phyloP scores from a whole-genome alignment of 2,797 vertebrate species.

The Propithecus deckenii region DNA sequence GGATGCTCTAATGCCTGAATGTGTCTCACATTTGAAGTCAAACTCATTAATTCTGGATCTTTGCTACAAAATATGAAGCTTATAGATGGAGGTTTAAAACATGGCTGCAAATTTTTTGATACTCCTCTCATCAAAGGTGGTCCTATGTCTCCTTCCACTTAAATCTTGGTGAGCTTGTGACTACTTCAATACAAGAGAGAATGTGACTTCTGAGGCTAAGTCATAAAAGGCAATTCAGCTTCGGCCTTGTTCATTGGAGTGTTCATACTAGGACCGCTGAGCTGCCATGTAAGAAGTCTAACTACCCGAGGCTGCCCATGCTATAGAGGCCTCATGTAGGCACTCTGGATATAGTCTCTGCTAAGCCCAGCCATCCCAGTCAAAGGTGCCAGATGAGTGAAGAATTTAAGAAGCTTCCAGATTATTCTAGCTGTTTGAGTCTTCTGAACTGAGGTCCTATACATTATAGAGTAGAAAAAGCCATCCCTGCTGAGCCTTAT shows the following conservation, averaged over 20 bases:
- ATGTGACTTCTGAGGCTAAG: not conserved
- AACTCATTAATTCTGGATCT: constrained; percentile 33
- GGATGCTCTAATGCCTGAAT: not conserved
- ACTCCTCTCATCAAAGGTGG: not conserved
- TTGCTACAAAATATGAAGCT: not conserved
- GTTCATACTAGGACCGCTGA: not conserved
- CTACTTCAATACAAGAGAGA: not conserved
- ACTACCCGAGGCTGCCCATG: not conserved
- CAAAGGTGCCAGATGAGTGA: constrained; percentile 24
- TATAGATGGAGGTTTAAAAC: constrained; percentile 20
- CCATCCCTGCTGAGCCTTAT: not conserved
- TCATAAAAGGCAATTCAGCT: not conserved
- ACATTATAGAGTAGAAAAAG: not conserved
- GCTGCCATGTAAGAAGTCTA: not conserved
- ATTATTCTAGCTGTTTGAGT: constrained; percentile 27
- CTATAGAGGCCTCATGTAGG: not conserved
- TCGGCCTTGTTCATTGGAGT: constrained; percentile 25
- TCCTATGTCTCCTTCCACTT: not conserved
- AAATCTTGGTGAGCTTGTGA: constrained; percentile 29
- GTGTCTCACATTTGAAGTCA: constrained; percentile 42
- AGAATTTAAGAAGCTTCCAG: constrained; percentile 17
- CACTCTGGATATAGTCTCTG: not conserved
- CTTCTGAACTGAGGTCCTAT: constrained; percentile 18
- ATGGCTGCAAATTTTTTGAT: not conserved
- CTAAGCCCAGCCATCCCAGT: not conserved